Evolutionary conservation across 2,888 invertebrate genomes (phyloP), one percentile per base, ranked within the genome.

Genomic region (Oligia fasciuncula): DNA sequence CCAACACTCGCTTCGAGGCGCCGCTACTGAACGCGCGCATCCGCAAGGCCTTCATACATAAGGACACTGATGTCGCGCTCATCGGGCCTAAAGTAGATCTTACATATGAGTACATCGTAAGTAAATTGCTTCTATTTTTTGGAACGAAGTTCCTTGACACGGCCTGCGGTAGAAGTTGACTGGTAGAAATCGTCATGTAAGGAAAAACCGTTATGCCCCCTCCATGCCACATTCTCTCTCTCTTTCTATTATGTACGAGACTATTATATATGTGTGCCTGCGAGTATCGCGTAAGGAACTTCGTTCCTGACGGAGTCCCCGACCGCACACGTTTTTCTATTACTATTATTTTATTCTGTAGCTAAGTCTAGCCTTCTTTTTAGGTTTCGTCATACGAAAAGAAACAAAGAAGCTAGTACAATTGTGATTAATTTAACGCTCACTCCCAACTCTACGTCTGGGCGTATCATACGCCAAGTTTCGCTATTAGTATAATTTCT

Each of bases 1-100:
- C 99, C 2, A 99, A 99, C 97, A 99, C 99, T 0, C 98, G 99
- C 74, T 99, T 98, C 94, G 99, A 99, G 96, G 99, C 99, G 65
- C 99, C 99, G 1, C 97, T 99, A 54, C 97, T 99, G 80, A 99
- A 99, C 95, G 98, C 99, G 0, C 98, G 99, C 90, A 98, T 99
- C 85, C 98, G 99, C 81, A 99, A 99, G 95, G 98, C 98, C 80
- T 99, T 98, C 97, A 97, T 99, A n/a, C 99, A 99, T 93, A 99
- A 99, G 94, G 99, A 99, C 93, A 97, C 98, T 35, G 97, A 98
- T 84, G 97, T 99, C 67, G 99, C 98, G 0, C 95, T 99, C 62
- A 97, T 99, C 90, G 99, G 99, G 17, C 98, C 99, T 0, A 97
- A 98, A 92, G 98, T 99, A 13, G 99, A 99, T 95, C 97, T 99